Evolutionary conservation across 2,113 vertebrate genomes (phyloP).

Genomic region (Paracanthobrama guichenoti): DNA sequence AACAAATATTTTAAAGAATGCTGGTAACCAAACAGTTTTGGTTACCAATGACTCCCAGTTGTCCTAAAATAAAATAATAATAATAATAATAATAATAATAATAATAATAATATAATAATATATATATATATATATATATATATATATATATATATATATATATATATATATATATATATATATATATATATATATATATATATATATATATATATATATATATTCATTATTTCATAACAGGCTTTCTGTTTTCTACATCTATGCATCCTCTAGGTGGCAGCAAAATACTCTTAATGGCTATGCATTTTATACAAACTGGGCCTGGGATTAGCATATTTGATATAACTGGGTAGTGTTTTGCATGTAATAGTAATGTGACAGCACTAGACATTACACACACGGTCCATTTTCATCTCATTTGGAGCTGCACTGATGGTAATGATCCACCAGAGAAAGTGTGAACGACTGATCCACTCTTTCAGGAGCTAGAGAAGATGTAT

Average conservation of each 20-base stretch:
- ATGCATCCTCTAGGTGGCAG: slow-evolving; percentile 38
- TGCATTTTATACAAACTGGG: not conserved
- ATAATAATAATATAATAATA: too few relatives aligned
- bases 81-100: too few relatives aligned
- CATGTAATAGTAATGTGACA: not conserved
- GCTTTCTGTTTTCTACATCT: not conserved
- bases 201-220: too few relatives aligned
- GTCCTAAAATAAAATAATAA: too few relatives aligned
- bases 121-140: too few relatives aligned
- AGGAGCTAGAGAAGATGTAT: not conserved
- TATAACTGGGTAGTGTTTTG: not conserved
- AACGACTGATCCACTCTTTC: not conserved
- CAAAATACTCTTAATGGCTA: not conserved
- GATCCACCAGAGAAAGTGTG: not conserved
- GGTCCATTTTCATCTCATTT: not conserved
- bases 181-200: too few relatives aligned
- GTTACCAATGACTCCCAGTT: too few relatives aligned
- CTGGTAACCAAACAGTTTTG: too few relatives aligned
- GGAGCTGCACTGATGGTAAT: not conserved
- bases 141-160: too few relatives aligned
- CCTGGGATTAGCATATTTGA: not conserved
- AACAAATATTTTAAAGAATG: too few relatives aligned
- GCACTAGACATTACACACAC: not conserved
- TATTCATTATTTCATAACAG: too few relatives aligned
- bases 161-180: too few relatives aligned